Evolutionary conservation across 2,113 vertebrate genomes (phyloP), one percentile per base, ranked within the genome.

Genomic region (Onychostruthus taczanowskii): DNA sequence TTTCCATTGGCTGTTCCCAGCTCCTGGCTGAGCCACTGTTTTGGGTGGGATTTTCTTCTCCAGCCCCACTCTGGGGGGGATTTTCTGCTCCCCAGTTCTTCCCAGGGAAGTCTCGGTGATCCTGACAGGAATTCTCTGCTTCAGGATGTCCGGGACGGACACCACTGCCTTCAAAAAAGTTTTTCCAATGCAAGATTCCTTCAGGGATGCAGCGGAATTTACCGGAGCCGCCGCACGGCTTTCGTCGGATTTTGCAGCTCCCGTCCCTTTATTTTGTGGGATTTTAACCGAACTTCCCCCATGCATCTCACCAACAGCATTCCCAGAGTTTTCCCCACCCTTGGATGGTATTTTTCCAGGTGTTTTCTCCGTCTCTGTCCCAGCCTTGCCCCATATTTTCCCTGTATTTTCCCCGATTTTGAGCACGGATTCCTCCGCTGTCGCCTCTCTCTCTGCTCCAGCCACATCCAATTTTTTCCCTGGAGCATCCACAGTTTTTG

Each of bases 1-100:
- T 90, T 89, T 97, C 23, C 95, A 50, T 3, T 87, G 79, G 93
- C 70, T 39, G 93, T 35, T 87, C 7, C 62, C 72, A 21, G 89
- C 21, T 75, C 62, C 97, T 7, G 62, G 87, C 0, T 81, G 91
- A 78, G 59, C 96, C 5, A 28, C 7, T 27, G 96, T 89, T 92
- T 94, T 97, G 1, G 50, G 20, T 1, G 87, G 24, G 3, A 41
- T 50, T 59, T 94, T 98, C 96, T 84, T 98, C 93, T 97, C 97
- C 28, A 13, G 33, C 5, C 43, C 87, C 2, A 92, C 13, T 67
- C 61, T 98, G 3, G 21, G 47, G 16, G 76, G 67, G 18, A 75
- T 35, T 78, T 96, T 98, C 62, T 97, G 97, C 79, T 94, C 95
- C 82, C 91, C 97, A 18, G 53, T 82, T 95, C 89, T 96, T 3